Conservation (phyloP, 1,140 invertebrate genomes). For the Phocides pigmalion region DNA sequence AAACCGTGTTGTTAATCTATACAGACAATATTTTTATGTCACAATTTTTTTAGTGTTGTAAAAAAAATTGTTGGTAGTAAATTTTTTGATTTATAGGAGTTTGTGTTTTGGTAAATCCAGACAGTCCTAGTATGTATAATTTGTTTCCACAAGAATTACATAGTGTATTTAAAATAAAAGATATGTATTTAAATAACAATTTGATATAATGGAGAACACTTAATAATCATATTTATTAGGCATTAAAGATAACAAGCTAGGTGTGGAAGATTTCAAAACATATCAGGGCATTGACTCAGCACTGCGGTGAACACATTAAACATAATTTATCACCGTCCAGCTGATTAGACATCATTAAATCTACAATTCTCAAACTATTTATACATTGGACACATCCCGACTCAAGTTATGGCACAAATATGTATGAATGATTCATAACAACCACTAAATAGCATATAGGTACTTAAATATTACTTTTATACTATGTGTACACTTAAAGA, state of each 20-base stretch:
- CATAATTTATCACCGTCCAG: conserved; percentile 11
- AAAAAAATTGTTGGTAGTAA: no score
- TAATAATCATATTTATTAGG: not conserved
- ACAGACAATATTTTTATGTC: not conserved
- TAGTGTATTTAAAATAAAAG: no score
- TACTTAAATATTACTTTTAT: no score
- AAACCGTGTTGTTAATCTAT: conserved; percentile 10
- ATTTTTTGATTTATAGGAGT: no score
- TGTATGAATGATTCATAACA: not conserved
- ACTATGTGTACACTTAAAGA: not conserved
- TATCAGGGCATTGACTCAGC: conserved; percentile 18
- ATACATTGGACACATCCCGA: not conserved
- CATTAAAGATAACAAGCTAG: conserved; percentile 4
- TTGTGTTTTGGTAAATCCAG: no score
- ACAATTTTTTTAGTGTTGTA: not conserved
- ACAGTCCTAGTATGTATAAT: no score
- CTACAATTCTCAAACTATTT: not conserved
- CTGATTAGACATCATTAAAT: conserved; percentile 22
- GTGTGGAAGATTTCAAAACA: conserved; percentile 14
- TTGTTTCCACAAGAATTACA: no score
- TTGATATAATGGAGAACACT: no score
- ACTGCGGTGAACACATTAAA: conserved; percentile 10
- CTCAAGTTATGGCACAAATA: not conserved
- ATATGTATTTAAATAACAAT: no score
- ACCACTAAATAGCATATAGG: no score